Conservation (phyloP, 2,113 vertebrate genomes). For the Alouatta palliata region DNA sequence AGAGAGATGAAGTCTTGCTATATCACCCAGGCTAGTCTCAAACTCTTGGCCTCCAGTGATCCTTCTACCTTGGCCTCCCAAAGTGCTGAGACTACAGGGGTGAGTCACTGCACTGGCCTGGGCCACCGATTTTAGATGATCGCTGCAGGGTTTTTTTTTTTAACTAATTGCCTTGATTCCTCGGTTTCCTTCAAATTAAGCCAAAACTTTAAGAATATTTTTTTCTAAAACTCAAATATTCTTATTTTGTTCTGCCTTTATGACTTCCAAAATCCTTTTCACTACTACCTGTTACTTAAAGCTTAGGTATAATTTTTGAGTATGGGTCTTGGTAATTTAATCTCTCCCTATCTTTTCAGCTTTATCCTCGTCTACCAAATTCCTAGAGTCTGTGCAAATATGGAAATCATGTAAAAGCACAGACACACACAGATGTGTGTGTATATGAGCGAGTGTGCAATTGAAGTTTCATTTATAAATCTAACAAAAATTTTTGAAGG, state of each 20-base stretch:
- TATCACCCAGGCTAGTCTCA: too few relatives aligned
- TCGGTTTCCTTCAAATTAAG: neutral
- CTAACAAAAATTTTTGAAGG: neutral
- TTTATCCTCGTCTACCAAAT: neutral
- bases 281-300: neutral
- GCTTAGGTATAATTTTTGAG: neutral
- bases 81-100: too few relatives aligned
- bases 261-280: neutral
- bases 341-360: neutral
- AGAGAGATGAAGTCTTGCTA: too few relatives aligned
- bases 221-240: neutral
- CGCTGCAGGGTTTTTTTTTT: neutral
- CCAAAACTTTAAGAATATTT: neutral
- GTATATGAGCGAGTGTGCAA: neutral
- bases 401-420: constrained; percentile 18
- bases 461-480: neutral
- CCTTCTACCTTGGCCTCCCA: too few relatives aligned
- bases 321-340: neutral
- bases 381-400: neutral
- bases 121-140: neutral
- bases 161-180: neutral
- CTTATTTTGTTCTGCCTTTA: neutral
- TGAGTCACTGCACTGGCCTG: too few relatives aligned
- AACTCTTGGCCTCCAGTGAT: too few relatives aligned
- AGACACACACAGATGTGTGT: neutral